Base-by-base conservation (phyloP, 2,113 vertebrate genomes). In the Numida meleagris region DNA sequence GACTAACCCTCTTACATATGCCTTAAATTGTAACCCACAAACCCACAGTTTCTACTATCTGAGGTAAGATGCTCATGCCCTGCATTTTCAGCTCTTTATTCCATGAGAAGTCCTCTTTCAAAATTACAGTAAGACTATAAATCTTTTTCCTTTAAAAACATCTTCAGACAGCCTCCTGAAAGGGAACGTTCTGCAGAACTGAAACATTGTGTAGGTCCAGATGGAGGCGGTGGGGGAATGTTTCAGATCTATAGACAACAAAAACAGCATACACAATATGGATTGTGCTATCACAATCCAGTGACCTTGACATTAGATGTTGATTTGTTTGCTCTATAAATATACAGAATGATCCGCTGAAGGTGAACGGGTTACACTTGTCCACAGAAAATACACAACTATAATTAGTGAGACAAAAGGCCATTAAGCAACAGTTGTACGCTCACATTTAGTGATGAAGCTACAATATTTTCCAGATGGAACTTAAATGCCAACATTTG, bases 391-490 rank as follows among this genome's bases (percentile, higher is more conserved):
- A 75, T 6, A 73, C 4, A 18, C 42, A 74, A 27, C 74, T 77
- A 34, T 18, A 48, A 83, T 40, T 31, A 67, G 24, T 53, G 42
- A 93, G 50, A 67, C 75, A 77, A 21, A 76, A 95, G 46, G 21
- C 34, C 21, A 38, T 24, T 62, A n/a, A 50, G 42, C 46, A 92
- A 85, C 91, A 92, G 85, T 74, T 79, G 8, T 40, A 50, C 25
- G 12, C 43, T 89, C 89, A 46, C 58, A 66, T 18, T 80, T 58
- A 89, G 74, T 46, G 25, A 53, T 57, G 53, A 80, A 73, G 72
- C 38, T 53, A 36, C 76, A 55, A 50, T 65, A 67, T 43, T 81
- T 80, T 88, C 89, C 91, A 96, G 89, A 95, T 80, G 84, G 93
- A 94, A 89, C 78, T 87, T 80, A 85, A 92, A 95, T 74, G 86